Conservation (phyloP, 2,888 invertebrate genomes). For the Atethmia centrago region DNA sequence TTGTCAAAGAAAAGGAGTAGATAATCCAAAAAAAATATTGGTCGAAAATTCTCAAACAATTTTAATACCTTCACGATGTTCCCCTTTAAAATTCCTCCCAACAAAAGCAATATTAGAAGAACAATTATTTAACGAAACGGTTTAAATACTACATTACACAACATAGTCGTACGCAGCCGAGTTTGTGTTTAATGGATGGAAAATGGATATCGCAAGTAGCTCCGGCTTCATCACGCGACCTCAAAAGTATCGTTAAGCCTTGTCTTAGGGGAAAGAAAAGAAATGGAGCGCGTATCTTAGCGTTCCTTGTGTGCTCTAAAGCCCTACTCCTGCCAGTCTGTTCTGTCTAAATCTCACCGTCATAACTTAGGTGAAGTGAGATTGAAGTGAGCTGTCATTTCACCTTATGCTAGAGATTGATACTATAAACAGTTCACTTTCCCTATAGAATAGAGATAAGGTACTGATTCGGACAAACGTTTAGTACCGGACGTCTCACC, state of each 20-base stretch:
- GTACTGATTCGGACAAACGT: background rate
- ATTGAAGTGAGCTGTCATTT: background rate
- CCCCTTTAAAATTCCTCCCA: background rate
- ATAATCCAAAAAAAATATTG: background rate
- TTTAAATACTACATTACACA: conserved; percentile 47
- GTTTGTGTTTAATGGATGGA: conserved; percentile 67
- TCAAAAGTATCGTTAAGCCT: conserved; percentile 63
- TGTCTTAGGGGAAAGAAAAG: conserved; percentile 19
- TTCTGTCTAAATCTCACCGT: background rate
- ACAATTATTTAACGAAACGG: conserved; percentile 47
- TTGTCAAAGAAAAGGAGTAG: background rate
- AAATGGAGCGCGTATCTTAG: conserved; percentile 15
- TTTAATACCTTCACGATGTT: background rate
- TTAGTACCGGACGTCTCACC: background rate
- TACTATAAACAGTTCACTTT: background rate
- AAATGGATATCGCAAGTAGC: conserved; percentile 64
- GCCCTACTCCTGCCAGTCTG: background rate
- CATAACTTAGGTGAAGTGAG: background rate
- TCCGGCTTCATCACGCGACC: conserved; percentile 60
- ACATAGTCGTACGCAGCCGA: conserved; percentile 57
- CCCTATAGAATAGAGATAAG: background rate
- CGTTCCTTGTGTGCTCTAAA: background rate
- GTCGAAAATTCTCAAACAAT: background rate
- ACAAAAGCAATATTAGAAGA: conserved; percentile 31
- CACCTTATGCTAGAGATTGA: background rate